Base-by-base conservation (phyloP, 2,797 vertebrate genomes). In the Podarcis lilfordi region DNA sequence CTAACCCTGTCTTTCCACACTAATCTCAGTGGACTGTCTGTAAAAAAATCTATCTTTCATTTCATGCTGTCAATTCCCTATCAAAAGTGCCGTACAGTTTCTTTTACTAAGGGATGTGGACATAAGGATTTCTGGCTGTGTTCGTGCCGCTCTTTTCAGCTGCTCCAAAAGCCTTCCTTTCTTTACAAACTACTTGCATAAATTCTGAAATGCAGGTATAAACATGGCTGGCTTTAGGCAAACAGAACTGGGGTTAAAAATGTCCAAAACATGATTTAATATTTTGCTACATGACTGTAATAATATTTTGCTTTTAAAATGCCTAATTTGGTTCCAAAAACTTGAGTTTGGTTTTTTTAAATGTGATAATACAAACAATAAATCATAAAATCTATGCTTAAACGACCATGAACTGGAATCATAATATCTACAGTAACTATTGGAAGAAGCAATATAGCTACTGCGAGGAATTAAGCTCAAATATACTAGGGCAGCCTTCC, bases 1-100 rank as follows among this genome's bases (percentile, higher is more conserved):
- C 15, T 80, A 78, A 92, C 35, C 8, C 37, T 85, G 84, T 90
- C 93, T 92, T 92, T 88, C 45, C 82, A 82, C 23, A 89, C 61
- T 91, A 89, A 37, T 92, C 89, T 91, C 87, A 43, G 35, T 0
- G 21, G 91, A 84, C 37, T 27, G 86, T 89, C 86, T 89, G 0
- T 13, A 29, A 91, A 29, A 91, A 91, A 75, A 93, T 89, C 66
- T 88, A 45, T 92, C 77, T 91, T 93, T 84, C 84, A 91, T 91
- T 87, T 93, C 90, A 88, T 72, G 35, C 25, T 79, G 90, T 61
- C 79, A 10, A 55, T 64, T 74, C 85, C 74, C 40, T 0, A 0
- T 84, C 66, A 91, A 68, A 90, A 92, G 87, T 25, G 37, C 21
- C 1, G 82, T 23, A 37, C 21, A 1, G 43, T 72, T 71, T 64